These are phyloP conservation scores for Pygmarrhopalites habei DNA, from an alignment of 1,140 invertebrate species.

Conservation along the genomic window DNA sequence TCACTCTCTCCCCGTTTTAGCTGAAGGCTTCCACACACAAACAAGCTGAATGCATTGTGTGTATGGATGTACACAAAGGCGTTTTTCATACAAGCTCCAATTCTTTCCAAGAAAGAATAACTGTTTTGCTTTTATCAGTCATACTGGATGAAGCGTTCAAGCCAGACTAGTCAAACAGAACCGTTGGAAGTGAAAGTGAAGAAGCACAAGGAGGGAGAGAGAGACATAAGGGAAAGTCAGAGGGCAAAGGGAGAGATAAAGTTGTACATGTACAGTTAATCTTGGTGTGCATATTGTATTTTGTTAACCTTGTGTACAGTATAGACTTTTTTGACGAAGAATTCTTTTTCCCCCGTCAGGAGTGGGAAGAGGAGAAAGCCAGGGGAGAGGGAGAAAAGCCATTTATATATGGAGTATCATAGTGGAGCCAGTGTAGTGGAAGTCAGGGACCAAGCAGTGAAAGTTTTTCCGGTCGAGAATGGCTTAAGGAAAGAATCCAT, in stretches of 20 bases:
- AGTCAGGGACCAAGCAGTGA: neutral
- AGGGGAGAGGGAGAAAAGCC: neutral
- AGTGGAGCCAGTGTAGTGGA: neutral
- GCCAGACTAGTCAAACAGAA: no score
- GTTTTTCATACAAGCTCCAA: no score
- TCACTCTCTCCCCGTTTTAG: neutral
- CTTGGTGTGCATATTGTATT: neutral
- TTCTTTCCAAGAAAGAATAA: no score
- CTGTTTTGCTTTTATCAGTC: no score
- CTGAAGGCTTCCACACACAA: neutral
- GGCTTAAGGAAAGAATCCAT: slow-evolving; percentile 4
- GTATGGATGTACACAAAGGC: neutral
- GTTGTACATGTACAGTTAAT: neutral
- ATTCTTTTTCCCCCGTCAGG: neutral
- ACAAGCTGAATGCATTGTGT: neutral
- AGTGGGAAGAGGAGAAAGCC: neutral
- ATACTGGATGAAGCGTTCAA: no score
- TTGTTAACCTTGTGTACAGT: neutral
- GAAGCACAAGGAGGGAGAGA: no score
- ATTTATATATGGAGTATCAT: neutral
- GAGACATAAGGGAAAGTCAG: no score
- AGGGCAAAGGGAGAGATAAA: no score
- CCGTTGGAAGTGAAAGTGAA: no score
- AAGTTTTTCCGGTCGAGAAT: slow-evolving; percentile 1
- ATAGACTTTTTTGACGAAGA: neutral